Conservation (phyloP, 1,140 invertebrate genomes). For the Pectinophora gossypiella region DNA sequence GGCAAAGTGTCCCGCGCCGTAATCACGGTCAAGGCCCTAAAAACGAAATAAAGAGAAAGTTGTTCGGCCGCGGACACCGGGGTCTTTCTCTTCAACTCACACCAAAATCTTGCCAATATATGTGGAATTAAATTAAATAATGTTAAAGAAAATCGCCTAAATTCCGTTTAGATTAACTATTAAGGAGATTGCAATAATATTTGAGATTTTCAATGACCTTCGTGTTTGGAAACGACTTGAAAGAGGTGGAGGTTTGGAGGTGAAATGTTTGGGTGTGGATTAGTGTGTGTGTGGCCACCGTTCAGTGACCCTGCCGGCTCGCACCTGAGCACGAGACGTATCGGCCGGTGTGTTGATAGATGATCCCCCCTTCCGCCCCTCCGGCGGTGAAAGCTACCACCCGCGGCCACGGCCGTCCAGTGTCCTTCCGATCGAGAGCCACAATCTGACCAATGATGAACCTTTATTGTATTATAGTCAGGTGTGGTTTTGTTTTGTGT, state of each 20-base stretch:
- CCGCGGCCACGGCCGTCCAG: constrained; percentile 6
- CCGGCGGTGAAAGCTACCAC: constrained; percentile 25
- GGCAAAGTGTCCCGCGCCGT: not conserved
- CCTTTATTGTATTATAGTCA: too few relatives aligned
- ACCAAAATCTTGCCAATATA: not conserved
- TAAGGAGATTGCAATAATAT: too few relatives aligned
- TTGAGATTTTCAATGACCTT: too few relatives aligned
- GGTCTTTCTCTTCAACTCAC: not conserved
- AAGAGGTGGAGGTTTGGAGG: too few relatives aligned
- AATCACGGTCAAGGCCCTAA: constrained; percentile 2
- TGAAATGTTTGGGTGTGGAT: too few relatives aligned
- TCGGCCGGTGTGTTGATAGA: not conserved
- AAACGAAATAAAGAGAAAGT: constrained; percentile 2
- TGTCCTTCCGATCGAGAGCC: constrained; percentile 24
- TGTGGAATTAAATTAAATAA: not conserved
- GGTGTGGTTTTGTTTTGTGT: too few relatives aligned
- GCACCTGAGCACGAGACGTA: not conserved
- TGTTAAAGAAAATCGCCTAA: too few relatives aligned
- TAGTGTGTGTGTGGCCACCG: too few relatives aligned
- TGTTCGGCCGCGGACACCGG: not conserved
- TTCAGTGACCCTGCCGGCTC: too few relatives aligned
- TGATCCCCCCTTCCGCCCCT: not conserved
- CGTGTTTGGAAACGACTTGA: too few relatives aligned
- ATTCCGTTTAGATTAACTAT: too few relatives aligned
- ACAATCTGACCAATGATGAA: too few relatives aligned